phyloP scores from a whole-genome alignment of 1,140 invertebrate species.

The Caerostris darwini region DNA sequence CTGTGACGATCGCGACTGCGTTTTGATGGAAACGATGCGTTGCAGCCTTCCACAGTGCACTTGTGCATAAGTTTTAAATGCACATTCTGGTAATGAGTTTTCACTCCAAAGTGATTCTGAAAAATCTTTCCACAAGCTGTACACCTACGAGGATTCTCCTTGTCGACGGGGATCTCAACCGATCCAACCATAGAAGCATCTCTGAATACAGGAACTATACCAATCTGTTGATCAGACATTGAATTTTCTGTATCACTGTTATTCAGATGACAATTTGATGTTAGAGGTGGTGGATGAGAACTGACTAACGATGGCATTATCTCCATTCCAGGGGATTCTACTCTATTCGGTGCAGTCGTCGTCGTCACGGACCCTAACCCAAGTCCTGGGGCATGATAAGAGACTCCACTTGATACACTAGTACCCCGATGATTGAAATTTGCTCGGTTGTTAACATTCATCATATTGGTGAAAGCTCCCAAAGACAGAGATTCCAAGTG shows the following conservation, averaged over 20 bases:
- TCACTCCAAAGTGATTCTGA: conserved; percentile 96
- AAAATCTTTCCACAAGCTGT: conserved; percentile 96
- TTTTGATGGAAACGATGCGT: conserved; percentile 97
- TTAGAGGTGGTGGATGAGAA: conserved; percentile 44
- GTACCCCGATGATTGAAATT: conserved; percentile 23
- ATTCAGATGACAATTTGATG: conserved; percentile 10
- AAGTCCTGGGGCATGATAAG: conserved; percentile 79
- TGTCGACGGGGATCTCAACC: conserved; percentile 91
- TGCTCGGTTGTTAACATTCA: conserved; percentile 33
- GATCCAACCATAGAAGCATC: conserved; percentile 79
- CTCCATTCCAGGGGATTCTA: conserved; percentile 51
- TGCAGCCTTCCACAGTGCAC: conserved; percentile 96
- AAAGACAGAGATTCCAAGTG: conserved; percentile 91
- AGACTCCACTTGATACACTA: conserved; percentile 75
- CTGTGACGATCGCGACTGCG: conserved; percentile 95
- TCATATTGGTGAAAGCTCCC: conserved; percentile 85
- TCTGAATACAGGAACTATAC: conserved; percentile 78
- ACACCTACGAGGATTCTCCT: conserved; percentile 91
- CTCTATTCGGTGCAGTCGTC: conserved; percentile 53
- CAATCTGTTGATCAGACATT: conserved; percentile 72
- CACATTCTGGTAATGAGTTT: conserved; percentile 97
- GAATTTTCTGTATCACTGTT: conserved; percentile 74
- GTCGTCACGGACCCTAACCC: conserved; percentile 77
- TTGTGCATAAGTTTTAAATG: conserved; percentile 98
- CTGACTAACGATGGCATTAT: conserved; percentile 14